Conservation (phyloP, 2,113 vertebrate species). For the Chaetorhynchus papuensis region DNA sequence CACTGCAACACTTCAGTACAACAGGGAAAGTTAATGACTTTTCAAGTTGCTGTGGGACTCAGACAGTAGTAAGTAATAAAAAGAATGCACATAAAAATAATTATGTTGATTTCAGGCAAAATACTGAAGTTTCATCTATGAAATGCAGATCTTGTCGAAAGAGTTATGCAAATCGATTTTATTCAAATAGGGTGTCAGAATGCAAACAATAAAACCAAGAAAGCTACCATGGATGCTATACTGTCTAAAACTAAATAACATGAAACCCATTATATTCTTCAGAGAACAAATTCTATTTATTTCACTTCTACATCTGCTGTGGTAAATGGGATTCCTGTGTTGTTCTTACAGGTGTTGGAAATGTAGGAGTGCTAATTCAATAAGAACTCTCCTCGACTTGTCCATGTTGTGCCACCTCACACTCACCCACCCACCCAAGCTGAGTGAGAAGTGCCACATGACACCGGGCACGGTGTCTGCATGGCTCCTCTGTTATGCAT, state of each 20-base stretch:
- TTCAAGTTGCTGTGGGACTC: not conserved
- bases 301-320: not conserved
- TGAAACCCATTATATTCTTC: not conserved
- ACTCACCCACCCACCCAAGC: not conserved
- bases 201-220: not conserved
- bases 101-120: not conserved
- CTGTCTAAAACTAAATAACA: not conserved
- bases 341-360: not conserved
- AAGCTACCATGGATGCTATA: not conserved
- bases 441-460: not conserved
- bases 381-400: not conserved
- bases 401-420: not conserved
- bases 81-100: not conserved
- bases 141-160: not conserved
- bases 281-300: not conserved
- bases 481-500: not conserved
- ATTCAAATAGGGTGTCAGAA: not conserved
- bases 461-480: accelerated
- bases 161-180: not conserved
- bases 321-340: not conserved
- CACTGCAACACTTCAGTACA: not conserved
- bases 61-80: not conserved
- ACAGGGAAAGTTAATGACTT: not conserved
- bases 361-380: not conserved
- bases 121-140: not conserved